phyloP scores from a whole-genome alignment of 2,888 invertebrate genomes.

The Beris morrisii region DNA sequence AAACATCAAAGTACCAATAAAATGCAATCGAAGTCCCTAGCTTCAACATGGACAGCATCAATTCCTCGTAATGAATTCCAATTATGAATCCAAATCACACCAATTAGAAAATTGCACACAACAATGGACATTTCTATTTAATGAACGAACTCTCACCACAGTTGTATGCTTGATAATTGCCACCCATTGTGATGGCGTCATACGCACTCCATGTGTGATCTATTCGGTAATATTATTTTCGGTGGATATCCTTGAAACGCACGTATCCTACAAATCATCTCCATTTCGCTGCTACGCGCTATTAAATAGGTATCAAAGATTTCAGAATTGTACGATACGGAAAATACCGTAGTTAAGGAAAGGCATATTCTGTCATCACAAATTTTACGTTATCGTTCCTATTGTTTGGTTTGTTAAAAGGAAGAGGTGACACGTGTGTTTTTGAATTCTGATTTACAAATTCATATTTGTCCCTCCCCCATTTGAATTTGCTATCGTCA shows the following conservation, averaged over 20 bases:
- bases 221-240: slow-evolving; percentile 7
- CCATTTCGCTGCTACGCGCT: too few relatives aligned
- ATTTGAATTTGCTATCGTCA: background rate
- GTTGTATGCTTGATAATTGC: slow-evolving; percentile 26
- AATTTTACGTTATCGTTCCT: slow-evolving; percentile 9
- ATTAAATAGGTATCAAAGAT: background rate
- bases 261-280: background rate
- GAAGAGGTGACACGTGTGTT: slow-evolving; percentile 25
- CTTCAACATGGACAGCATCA: too few relatives aligned
- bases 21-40: too few relatives aligned
- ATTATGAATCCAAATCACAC: slow-evolving; percentile 17
- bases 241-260: background rate
- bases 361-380: background rate
- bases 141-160: slow-evolving; percentile 5
- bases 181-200: slow-evolving; percentile 36
- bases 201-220: slow-evolving; percentile 26
- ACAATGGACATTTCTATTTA: slow-evolving; percentile 20
- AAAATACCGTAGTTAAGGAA: background rate
- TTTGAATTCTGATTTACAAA: slow-evolving; percentile 14
- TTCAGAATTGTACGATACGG: background rate
- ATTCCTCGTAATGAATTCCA: slow-evolving; percentile 11
- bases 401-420: slow-evolving; percentile 17
- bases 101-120: slow-evolving; percentile 18
- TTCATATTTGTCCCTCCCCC: background rate
- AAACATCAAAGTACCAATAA: too few relatives aligned